Base-by-base conservation (phyloP, 2,113 vertebrate species). In the Elgaria multicarinata region DNA sequence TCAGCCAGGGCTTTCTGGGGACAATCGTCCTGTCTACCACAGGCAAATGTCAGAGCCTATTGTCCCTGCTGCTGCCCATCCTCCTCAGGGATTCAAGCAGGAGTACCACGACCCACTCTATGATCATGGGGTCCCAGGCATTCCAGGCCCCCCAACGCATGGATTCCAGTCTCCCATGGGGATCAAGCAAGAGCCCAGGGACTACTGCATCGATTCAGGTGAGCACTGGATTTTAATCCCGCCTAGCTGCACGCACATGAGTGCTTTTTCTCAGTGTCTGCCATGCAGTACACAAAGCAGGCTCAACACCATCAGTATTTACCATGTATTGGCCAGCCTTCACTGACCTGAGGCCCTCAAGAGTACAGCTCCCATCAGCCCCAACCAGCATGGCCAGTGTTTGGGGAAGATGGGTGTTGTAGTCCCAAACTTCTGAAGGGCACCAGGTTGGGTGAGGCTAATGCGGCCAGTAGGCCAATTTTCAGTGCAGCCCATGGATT, bases 191-290 rank as follows among this genome's bases (percentile, higher is more conserved):
- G 99, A 99, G 96, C 99, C 99, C 28, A 96, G 97, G 26, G 99
- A 99, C 96, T 99, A 98, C 96, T 98, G 98, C 97, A 98, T 99
- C 6, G 99, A 99, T 95, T 99, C 98, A 97, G 99, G 99, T 99
- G 90, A 96, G 98, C 93, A 26, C 7, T 0, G 2, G 6, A 46
- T 0, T 0, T 1, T n/a, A 81, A 22, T n/a, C 10, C 42, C 55
- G 55, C 74, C n/a, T 78, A 5, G 24, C 18, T 24, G 5, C 4
- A 62, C 33, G 67, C 31, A 82, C 4, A 75, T 62, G 44, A 3
- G 12, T 18, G 24, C n/a, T 78, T 76, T 55, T n/a, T 64, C 16
- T 75, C 24, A 33, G 10, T 44, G 9, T 9, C 50, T 74, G 39
- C 31, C 33, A 24, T 78, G 42, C 39, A 66, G 62, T 6, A 42